Base-by-base conservation (phyloP, 2,888 invertebrate genomes). In the Lepidocyrtoides sp. region DNA sequence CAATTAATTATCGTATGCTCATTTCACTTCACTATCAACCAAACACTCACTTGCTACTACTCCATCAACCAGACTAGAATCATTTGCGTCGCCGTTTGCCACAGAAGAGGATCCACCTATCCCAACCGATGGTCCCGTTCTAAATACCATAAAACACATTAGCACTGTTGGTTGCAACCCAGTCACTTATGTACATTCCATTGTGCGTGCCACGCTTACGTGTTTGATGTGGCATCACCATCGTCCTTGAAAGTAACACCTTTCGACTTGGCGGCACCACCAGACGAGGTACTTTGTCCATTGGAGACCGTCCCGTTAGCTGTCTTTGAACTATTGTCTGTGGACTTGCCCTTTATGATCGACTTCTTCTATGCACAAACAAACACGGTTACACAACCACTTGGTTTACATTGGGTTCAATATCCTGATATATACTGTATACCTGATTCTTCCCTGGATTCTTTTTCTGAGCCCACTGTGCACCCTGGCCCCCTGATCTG, bases 241-340 rank as follows among this genome's bases (percentile, higher is more conserved):
- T 84, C 91, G 36, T 93, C 93, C 75, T 93, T 91, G 51, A 93
- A 93, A 0, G 93, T 90, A 32, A 93, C 93, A 12, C 92, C 93
- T 87, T 93, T 93, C 32, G 91, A 54, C 84, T 93, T 93, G 23
- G n/a, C n/a, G n/a, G n/a, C n/a, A n/a, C n/a, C n/a, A n/a, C 57
- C 69, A 20, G 72, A 83, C 44, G 83, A 72, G 90, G 75, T 60
- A 79, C 88, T 81, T 63, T 90, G 85, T 69, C 90, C 90, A 57
- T 90, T 77, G 48, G 82, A 54, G 44, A 57, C 54, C 1, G 54
- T 89, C 10, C 90, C 90, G 32, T 90, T 90, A 69, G 90, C 75
- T 85, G 88, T 23, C 60, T 91, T 92, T 10, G 81, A 10, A 10
- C 51, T 83, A 32, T 77, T 77, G 36, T 91, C 90, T 60, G 82